Percentiles rank a stretch among this genome's conserved stretches.
These are phyloP conservation scores for Onychostruthus taczanowskii DNA, from an alignment of 2,113 vertebrate species.

Conservation along the genomic window DNA sequence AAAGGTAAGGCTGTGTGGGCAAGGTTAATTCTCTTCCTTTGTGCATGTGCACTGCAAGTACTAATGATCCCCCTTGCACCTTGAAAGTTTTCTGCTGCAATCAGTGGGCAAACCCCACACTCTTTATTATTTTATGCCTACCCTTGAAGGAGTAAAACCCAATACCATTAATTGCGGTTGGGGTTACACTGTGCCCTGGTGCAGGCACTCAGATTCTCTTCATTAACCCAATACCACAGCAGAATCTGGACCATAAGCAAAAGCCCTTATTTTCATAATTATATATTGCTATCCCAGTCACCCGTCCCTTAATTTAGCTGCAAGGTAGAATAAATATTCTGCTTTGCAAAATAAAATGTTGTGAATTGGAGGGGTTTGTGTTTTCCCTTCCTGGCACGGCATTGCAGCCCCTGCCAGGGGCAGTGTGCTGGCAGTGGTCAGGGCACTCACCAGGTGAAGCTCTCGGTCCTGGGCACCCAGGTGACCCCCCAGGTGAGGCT, in stretches of 20 bases:
- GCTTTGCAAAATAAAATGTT: not conserved
- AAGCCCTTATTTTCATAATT: not conserved
- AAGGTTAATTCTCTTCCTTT: not conserved
- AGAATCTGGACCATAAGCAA: not conserved
- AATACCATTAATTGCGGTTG: not conserved
- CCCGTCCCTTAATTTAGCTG: not conserved
- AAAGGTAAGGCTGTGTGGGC: not conserved
- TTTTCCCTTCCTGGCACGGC: not conserved
- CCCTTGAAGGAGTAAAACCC: not conserved
- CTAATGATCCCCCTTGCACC: not conserved
- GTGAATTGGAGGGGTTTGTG: not conserved
- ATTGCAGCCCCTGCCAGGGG: not conserved
- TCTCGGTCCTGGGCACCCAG: not conserved
- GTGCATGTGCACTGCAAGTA: not conserved
- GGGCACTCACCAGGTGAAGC: not conserved
- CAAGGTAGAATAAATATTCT: not conserved
- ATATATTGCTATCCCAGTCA: not conserved
- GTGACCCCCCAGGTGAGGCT: not conserved
- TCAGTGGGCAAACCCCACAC: not conserved
- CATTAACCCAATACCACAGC: not conserved
- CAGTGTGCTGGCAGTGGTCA: accelerated
- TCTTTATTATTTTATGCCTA: not conserved
- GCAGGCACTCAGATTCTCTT: not conserved
- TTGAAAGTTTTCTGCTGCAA: not conserved
- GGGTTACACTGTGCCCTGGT: not conserved